Evolutionary conservation across 1,140 invertebrate genomes (phyloP).

Genomic region (Drosophila kanapiae): DNA sequence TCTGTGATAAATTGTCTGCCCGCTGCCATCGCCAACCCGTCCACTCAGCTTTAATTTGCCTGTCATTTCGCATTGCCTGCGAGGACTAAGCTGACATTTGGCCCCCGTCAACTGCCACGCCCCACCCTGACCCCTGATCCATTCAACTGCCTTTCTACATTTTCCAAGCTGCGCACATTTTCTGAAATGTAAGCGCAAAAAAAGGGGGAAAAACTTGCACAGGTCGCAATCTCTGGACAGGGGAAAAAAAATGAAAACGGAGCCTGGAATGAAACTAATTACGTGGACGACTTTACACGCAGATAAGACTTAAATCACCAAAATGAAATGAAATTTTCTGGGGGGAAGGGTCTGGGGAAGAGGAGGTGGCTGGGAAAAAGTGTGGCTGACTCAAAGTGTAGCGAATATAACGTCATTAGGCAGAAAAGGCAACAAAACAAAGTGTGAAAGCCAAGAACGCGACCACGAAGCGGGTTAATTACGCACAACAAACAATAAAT

Average conservation of each 20-base stretch:
- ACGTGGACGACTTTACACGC: conserved; percentile 73
- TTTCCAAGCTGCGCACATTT: conserved; percentile 68
- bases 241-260: conserved; percentile 11
- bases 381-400: conserved; percentile 17
- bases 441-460: conserved; percentile 68
- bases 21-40: conserved; percentile 50
- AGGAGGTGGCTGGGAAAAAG: neutral
- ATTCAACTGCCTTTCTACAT: neutral
- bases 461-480: conserved; percentile 73
- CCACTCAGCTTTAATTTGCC: conserved; percentile 77
- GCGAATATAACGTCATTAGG: conserved; percentile 72
- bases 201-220: conserved; percentile 43
- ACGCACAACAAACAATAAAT: conserved; percentile 81
- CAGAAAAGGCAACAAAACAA: conserved; percentile 30
- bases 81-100: conserved; percentile 72
- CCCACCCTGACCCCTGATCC: conserved; percentile 10
- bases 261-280: conserved; percentile 73
- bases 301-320: conserved; percentile 78
- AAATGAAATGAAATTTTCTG: conserved; percentile 63
- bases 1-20: conserved; percentile 75
- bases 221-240: conserved; percentile 41
- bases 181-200: conserved; percentile 73
- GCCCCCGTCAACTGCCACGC: conserved; percentile 38
- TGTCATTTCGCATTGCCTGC: conserved; percentile 66
- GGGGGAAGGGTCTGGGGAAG: neutral